Conservation (phyloP, 2,888 invertebrate species). For the Lutraria lutraria region DNA sequence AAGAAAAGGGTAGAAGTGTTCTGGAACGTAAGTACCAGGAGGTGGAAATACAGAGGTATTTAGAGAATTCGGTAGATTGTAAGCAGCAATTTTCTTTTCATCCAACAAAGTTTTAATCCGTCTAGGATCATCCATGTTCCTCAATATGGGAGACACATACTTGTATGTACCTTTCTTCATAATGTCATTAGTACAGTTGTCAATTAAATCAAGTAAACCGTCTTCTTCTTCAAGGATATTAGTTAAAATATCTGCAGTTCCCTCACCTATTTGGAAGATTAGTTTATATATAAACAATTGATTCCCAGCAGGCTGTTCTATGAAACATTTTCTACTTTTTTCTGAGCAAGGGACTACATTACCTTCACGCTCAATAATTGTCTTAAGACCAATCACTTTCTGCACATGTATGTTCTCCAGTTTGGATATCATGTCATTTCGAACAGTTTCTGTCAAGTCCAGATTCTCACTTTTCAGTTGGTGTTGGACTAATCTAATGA, state of each 20-base stretch:
- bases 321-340: slow-evolving; percentile 14
- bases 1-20: slow-evolving; percentile 57
- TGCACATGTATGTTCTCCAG: slow-evolving; percentile 26
- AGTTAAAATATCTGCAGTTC: not conserved
- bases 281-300: not conserved
- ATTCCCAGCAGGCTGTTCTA: not conserved
- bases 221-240: slow-evolving; percentile 16
- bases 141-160: slow-evolving; percentile 17
- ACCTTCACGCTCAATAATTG: slow-evolving; percentile 27
- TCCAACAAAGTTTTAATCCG: slow-evolving; percentile 36
- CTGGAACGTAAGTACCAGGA: slow-evolving; percentile 63
- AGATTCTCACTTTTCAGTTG: not conserved
- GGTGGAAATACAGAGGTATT: slow-evolving; percentile 49
- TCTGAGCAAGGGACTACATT: slow-evolving; percentile 17
- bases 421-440: slow-evolving; percentile 18
- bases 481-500: slow-evolving; percentile 49
- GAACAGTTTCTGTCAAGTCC: not conserved
- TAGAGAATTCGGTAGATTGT: slow-evolving; percentile 16
- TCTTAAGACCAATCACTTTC: slow-evolving; percentile 38
- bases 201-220: slow-evolving; percentile 34
- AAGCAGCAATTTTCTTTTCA: slow-evolving; percentile 33
- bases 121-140: slow-evolving; percentile 15
- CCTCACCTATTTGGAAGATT: slow-evolving; percentile 23
- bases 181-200: slow-evolving; percentile 35
- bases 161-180: slow-evolving; percentile 18